Conservation (phyloP, 1,140 invertebrate species). For the Ylistrum balloti region DNA sequence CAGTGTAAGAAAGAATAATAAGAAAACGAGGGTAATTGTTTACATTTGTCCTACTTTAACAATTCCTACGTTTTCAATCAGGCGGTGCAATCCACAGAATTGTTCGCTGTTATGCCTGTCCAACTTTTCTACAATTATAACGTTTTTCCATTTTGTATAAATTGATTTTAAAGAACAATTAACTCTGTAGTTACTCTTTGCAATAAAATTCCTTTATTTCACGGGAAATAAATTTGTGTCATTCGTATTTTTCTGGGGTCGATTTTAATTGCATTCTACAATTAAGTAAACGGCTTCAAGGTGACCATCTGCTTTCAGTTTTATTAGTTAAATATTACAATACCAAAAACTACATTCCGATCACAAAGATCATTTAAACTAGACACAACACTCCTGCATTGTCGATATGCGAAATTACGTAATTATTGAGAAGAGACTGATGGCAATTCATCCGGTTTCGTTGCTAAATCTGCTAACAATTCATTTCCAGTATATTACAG, state of each 20-base stretch:
- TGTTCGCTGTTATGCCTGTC: too few species aligned
- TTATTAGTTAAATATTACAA: not conserved
- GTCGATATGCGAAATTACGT: not conserved
- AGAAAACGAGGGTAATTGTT: too few species aligned
- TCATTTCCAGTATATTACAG: not conserved
- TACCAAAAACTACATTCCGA: not conserved
- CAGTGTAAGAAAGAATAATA: too few species aligned
- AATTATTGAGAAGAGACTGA: not conserved
- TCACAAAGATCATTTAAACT: too few species aligned
- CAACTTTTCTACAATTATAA: too few species aligned
- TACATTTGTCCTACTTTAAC: too few species aligned
- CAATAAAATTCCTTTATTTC: not conserved
- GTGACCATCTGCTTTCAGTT: too few species aligned
- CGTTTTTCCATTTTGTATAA: not conserved
- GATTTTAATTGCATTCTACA: not conserved
- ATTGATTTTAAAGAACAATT: conserved; percentile 20
- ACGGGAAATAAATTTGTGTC: not conserved
- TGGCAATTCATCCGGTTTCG: not conserved
- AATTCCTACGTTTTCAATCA: too few species aligned
- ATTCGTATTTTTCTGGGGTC: not conserved
- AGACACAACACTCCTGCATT: too few species aligned
- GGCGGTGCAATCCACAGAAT: too few species aligned
- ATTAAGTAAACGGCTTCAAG: not conserved
- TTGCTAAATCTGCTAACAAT: not conserved
- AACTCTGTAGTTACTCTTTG: not conserved